Evolutionary conservation across 2,113 vertebrate genomes (phyloP).

Genomic region (Stegastes partitus): DNA sequence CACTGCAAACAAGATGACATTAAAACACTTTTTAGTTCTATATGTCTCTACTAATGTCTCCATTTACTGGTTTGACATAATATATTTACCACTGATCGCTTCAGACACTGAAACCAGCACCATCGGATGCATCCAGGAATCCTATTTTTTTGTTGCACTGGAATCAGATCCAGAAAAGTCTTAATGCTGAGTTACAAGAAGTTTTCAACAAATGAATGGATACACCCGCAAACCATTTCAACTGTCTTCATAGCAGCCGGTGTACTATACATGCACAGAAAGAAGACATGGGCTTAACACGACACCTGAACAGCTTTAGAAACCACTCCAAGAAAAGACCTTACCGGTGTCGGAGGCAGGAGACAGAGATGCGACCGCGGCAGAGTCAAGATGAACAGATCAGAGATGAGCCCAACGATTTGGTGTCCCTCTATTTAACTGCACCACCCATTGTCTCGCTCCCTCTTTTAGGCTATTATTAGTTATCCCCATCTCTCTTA

Average conservation of each 20-base stretch:
- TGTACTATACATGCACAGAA: background rate
- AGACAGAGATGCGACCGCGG: constrained; percentile 22
- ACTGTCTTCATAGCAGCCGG: background rate
- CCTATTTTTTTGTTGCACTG: background rate
- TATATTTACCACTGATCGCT: background rate
- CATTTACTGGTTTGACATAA: background rate
- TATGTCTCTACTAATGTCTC: background rate
- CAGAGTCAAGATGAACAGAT: constrained; percentile 42
- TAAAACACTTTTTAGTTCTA: background rate
- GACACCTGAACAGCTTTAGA: background rate
- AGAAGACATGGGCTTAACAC: background rate
- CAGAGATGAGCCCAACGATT: constrained; percentile 46
- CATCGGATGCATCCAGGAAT: background rate
- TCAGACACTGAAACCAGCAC: background rate
- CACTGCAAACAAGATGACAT: background rate
- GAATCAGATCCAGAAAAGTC: background rate
- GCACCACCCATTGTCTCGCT: constrained; percentile 67
- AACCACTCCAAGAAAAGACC: constrained; percentile 1
- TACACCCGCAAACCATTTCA: background rate
- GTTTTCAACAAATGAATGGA: too few relatives aligned
- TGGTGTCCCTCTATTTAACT: constrained; percentile 76
- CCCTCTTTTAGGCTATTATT: constrained; percentile 79
- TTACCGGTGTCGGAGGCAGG: constrained; percentile 64
- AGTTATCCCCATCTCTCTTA: constrained; percentile 64
- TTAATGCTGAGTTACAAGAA: background rate